Evolutionary conservation across 2,888 invertebrate genomes (phyloP), one percentile per base, ranked within the genome.

Genomic region (Hybos culiciformis): DNA sequence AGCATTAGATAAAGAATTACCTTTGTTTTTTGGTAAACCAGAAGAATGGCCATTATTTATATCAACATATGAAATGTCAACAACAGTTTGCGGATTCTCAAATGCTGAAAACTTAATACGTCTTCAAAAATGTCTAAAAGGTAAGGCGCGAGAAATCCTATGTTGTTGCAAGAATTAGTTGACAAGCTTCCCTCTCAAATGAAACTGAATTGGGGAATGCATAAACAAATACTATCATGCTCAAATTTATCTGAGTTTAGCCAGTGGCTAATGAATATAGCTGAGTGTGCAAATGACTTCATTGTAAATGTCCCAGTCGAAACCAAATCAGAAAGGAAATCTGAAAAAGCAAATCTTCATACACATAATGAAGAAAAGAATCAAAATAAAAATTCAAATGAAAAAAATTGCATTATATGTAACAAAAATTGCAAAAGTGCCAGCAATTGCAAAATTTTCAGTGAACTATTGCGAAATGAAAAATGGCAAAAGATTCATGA

Each of bases 191-290:
- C 43, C 8, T 39, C 34, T 37, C 39, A 37, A 9, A 32, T 44
- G 8, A 47, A 47, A 33, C 11, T 44, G 15, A 46, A 14, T 19
- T 47, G 47, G 47, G 44, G 44, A 3, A 44, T 42, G 47, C 42
- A 41, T 7, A 23, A 44, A 8, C 43, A 46, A 21, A 24, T 41
- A 17, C 36, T 39, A 23, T 9, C 23, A 23, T 24, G 38, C 4
- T 42, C 42, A 8, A n/a, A 42, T 12, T 37, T 47, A 9, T 42
- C 36, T 33, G n/a, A 21, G 7, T 47, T 49, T 15, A 51, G 46
- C 18, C 43, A 48, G 9, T 49, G 48, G 49, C 23, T 49, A 5
- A 47, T 43, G 34, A n/a, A 39, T 17, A 37, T 48, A 5, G 51
- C 51, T 20, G 48, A 51, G 31, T 46, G 46, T 17, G 48, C 49